Evolutionary conservation across 2,888 invertebrate species (phyloP).

Genomic region (Slavum lentiscoides): DNA sequence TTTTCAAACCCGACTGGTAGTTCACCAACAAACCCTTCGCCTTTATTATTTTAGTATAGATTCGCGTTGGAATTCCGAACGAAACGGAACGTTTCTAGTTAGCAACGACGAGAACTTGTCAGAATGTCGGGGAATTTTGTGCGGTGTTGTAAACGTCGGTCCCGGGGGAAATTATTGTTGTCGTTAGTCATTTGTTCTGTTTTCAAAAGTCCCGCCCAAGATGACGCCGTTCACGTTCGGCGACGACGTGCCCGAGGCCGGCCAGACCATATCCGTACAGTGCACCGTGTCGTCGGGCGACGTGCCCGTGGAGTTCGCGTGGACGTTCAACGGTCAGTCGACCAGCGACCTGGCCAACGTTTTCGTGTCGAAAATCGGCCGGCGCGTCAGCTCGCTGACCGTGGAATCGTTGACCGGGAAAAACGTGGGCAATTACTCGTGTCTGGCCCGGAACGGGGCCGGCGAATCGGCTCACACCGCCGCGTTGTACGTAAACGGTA

Average conservation of each 20-base stretch:
- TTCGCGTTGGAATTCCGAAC: too few species aligned
- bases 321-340: slow-evolving; percentile 59
- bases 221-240: slow-evolving; percentile 59
- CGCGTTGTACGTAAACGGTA: slow-evolving; percentile 73
- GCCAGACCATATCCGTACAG: slow-evolving; percentile 58
- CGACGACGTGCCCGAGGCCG: slow-evolving; percentile 59
- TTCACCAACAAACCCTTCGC: too few species aligned
- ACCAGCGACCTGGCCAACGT: slow-evolving; percentile 51
- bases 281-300: slow-evolving; percentile 59
- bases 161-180: too few species aligned
- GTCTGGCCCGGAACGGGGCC: slow-evolving; percentile 71
- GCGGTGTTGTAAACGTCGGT: too few species aligned
- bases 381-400: slow-evolving; percentile 58
- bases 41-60: too few species aligned
- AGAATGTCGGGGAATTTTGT: too few species aligned
- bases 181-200: too few species aligned
- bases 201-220: slow-evolving; percentile 57
- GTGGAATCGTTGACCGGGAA: slow-evolving; percentile 57
- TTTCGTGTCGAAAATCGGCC: slow-evolving; percentile 57
- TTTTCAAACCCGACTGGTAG: too few species aligned
- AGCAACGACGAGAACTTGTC: too few species aligned
- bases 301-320: slow-evolving; percentile 61
- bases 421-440: slow-evolving; percentile 73
- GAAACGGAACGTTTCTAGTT: too few species aligned
- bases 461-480: slow-evolving; percentile 70